phyloP scores from a whole-genome alignment of 2,797 vertebrate genomes.

The Sebastes flavidus region DNA sequence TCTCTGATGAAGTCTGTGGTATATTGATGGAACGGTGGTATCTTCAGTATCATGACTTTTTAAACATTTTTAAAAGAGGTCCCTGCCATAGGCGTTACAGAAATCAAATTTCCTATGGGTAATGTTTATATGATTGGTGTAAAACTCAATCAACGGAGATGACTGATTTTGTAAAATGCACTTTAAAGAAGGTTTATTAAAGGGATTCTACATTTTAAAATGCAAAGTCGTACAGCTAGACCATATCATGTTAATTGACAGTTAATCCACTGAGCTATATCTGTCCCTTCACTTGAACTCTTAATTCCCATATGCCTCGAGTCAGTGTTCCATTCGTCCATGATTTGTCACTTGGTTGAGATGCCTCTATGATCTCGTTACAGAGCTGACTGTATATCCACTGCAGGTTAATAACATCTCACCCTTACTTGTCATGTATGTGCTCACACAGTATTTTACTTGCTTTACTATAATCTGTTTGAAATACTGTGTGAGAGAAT shows the following conservation, averaged over 20 bases:
- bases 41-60: slow-evolving; percentile 2
- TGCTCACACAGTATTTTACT: not conserved
- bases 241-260: not conserved
- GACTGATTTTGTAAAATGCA: not conserved
- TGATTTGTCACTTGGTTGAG: not conserved
- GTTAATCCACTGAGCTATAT: not conserved
- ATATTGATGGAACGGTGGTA: slow-evolving; percentile 9
- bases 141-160: not conserved
- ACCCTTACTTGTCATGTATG: not conserved
- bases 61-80: not conserved
- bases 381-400: not conserved
- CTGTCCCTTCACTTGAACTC: not conserved
- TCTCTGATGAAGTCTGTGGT: slow-evolving; percentile 45
- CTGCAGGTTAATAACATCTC: not conserved
- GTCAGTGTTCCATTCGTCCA: not conserved
- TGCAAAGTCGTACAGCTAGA: not conserved
- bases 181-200: not conserved
- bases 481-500: not conserved
- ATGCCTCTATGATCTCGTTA: not conserved
- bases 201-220: not conserved
- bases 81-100: too few species aligned
- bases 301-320: not conserved
- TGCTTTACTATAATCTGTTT: not conserved
- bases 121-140: not conserved
- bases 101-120: not conserved